Evolutionary conservation across 2,888 invertebrate species (phyloP).

Genomic region (Pyrrhia umbra): DNA sequence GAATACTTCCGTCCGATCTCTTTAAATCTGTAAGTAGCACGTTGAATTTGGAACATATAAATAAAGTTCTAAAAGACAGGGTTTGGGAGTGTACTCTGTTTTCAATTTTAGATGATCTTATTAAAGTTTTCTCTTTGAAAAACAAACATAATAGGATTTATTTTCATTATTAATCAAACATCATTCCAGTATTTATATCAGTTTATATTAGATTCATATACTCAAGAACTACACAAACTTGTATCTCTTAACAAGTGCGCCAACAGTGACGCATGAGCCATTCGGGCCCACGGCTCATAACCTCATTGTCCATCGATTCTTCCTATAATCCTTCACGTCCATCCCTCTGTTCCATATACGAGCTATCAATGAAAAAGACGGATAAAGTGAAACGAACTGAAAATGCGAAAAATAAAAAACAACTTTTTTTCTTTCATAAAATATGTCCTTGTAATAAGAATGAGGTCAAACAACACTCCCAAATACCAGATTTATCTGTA

Average conservation of each 20-base stretch:
- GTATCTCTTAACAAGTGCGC: slow-evolving; percentile 30
- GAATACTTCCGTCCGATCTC: slow-evolving; percentile 59
- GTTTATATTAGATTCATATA: slow-evolving; percentile 9
- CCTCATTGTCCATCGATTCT: slow-evolving; percentile 84
- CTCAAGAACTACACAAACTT: slow-evolving; percentile 36
- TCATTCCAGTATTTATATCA: slow-evolving; percentile 31
- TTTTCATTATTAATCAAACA: slow-evolving; percentile 33
- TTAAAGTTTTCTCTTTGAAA: slow-evolving; percentile 20
- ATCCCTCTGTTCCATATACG: slow-evolving; percentile 68
- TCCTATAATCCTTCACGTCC: slow-evolving; percentile 67
- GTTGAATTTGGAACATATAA: slow-evolving; percentile 56
- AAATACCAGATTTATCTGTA: slow-evolving; percentile 37
- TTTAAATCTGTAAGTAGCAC: slow-evolving; percentile 63
- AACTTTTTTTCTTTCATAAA: slow-evolving; percentile 28
- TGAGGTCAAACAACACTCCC: slow-evolving; percentile 50
- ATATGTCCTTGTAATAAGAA: slow-evolving; percentile 52
- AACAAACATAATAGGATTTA: slow-evolving; percentile 26
- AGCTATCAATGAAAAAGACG: slow-evolving; percentile 42
- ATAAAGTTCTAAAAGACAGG: slow-evolving; percentile 54
- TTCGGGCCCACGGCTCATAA: slow-evolving; percentile 76
- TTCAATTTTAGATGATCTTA: slow-evolving; percentile 38
- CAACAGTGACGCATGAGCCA: slow-evolving; percentile 30
- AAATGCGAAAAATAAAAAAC: slow-evolving; percentile 46
- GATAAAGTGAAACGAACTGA: slow-evolving; percentile 57
- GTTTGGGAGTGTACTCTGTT: slow-evolving; percentile 35